Evolutionary conservation across 2,888 invertebrate genomes (phyloP), one percentile per base, ranked within the genome.

Genomic region (Phanerotoma sp.): DNA sequence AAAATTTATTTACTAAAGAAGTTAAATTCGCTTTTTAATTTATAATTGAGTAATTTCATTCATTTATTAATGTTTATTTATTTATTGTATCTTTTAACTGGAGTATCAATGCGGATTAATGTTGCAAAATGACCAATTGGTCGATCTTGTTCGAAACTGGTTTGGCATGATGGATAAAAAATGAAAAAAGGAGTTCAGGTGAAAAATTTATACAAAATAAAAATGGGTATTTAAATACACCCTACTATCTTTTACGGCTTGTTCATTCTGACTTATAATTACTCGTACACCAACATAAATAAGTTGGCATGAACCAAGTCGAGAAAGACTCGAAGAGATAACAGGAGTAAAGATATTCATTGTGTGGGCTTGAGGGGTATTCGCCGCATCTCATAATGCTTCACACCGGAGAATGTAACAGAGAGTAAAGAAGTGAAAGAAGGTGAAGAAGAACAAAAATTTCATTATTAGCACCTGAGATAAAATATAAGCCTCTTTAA

Each of bases 241-340:
- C 32, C 30, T n/a, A 42, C 4, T 42, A 21, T 45, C 44, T 28
- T 33, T 32, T 30, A 28, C 16, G 13, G 46, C 57, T 62, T 58
- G 63, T 64, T 66, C 62, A 60, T 67, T 64, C 63, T 62, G 62
- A 62, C 64, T 65, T 63, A 66, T 70, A 71, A 72, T 72, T 71
- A 69, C 65, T 57, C 51, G 41, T 57, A 60, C 63, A 61, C 62
- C 64, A 65, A 57, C 66, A 69, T 69, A 69, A 72, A 70, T 68
- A 67, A 66, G 54, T 54, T 52, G 57, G 41, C 58, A 58, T 58
- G 59, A 51, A 54, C 51, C 42, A 41, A 38, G 22, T 25, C 35
- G 21, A 51, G 53, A n/a, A n/a, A n/a, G n/a, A 56, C 48, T 20
- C 9, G 25, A 25, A 40, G 56, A 42, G 54, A 60, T 54, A 57